Conservation (phyloP, 1,140 invertebrate species). For the Lerema accius region DNA sequence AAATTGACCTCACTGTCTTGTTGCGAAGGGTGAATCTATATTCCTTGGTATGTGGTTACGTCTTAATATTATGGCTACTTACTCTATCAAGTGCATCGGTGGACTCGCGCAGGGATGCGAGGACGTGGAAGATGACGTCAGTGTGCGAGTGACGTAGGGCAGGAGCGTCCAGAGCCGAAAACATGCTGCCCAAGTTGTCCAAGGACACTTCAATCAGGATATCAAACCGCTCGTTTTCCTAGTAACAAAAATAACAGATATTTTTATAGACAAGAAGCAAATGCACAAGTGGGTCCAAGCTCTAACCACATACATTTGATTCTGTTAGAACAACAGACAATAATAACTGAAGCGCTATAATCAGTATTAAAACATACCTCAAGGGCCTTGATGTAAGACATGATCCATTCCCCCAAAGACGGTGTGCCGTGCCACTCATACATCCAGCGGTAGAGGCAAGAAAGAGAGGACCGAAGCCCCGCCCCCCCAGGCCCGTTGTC, state of each 20-base stretch:
- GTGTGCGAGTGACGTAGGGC: constrained; percentile 49
- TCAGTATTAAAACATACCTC: constrained; percentile 47
- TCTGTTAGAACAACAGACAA: too few species aligned
- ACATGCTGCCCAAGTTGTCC: constrained; percentile 57
- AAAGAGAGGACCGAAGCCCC: constrained; percentile 53
- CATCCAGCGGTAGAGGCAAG: constrained; percentile 66
- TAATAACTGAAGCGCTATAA: too few species aligned
- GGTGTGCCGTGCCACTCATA: constrained; percentile 65
- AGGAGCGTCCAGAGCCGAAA: constrained; percentile 49
- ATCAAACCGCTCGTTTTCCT: constrained; percentile 66
- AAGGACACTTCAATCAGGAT: constrained; percentile 64
- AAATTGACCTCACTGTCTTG: too few species aligned
- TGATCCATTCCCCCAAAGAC: constrained; percentile 59
- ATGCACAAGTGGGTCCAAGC: too few species aligned
- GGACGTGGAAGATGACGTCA: constrained; percentile 63
- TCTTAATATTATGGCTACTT: constrained; percentile 30
- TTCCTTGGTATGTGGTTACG: too few species aligned
- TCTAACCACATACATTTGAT: not conserved
- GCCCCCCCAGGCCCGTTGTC: constrained; percentile 55
- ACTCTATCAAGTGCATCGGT: constrained; percentile 62
- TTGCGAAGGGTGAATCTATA: too few species aligned
- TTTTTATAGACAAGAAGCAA: too few species aligned
- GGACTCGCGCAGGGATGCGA: constrained; percentile 60
- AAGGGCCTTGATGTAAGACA: constrained; percentile 64
- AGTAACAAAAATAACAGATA: too few species aligned